Evolutionary conservation across 2,888 invertebrate genomes (phyloP).

Genomic region (Pyrrhosoma nymphula): DNA sequence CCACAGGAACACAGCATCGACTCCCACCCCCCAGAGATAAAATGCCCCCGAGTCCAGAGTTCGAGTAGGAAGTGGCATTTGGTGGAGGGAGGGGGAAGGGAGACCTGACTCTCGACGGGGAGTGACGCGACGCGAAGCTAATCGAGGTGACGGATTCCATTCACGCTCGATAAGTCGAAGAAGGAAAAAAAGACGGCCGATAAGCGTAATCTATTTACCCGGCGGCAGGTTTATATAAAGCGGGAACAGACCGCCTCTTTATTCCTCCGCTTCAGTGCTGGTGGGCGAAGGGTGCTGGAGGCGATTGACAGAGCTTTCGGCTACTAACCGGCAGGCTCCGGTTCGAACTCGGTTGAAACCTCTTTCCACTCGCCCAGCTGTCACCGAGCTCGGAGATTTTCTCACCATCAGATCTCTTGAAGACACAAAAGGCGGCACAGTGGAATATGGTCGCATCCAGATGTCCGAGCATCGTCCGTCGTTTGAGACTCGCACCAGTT

Average conservation of each 20-base stretch:
- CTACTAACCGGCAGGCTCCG: background rate
- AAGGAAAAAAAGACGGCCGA: background rate
- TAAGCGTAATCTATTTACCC: background rate
- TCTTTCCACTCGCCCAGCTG: too few relatives aligned
- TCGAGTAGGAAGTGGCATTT: background rate
- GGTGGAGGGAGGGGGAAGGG: background rate
- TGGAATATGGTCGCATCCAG: too few relatives aligned
- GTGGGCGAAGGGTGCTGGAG: background rate
- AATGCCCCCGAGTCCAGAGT: background rate
- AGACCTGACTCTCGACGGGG: background rate
- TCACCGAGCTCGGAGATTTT: too few relatives aligned
- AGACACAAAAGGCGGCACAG: too few relatives aligned
- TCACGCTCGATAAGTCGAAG: background rate
- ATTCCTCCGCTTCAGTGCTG: background rate
- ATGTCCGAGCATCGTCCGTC: too few relatives aligned
- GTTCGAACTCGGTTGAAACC: too few relatives aligned
- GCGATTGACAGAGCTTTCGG: background rate
- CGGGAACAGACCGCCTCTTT: background rate
- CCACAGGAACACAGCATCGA: background rate
- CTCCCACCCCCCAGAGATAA: background rate
- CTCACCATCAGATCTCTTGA: too few relatives aligned
- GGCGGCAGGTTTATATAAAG: background rate
- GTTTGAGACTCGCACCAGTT: too few relatives aligned
- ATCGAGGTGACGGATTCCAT: slow-evolving; percentile 12
- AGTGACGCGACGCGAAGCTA: background rate